phyloP scores from a whole-genome alignment of 1,140 invertebrate genomes.

The Drosophila triauraria region DNA sequence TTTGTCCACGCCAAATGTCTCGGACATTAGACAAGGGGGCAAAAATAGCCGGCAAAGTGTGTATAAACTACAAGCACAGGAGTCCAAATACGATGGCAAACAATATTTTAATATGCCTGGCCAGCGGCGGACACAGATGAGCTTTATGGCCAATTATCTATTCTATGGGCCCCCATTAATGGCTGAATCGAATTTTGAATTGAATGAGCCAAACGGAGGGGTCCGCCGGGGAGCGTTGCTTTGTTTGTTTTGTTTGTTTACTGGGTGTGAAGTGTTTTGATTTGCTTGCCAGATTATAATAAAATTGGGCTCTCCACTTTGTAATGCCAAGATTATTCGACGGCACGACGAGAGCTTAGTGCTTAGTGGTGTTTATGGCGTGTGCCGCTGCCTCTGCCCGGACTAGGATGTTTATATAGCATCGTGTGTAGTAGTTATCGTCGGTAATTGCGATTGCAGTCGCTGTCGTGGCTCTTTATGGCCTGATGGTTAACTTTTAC shows the following conservation, averaged over 20 bases:
- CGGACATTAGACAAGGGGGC: constrained; percentile 60
- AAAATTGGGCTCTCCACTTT: constrained; percentile 55
- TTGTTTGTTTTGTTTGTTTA: constrained; percentile 47
- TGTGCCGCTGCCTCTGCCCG: constrained; percentile 15
- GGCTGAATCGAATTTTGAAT: constrained; percentile 67
- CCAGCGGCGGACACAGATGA: constrained; percentile 68
- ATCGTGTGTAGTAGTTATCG: constrained; percentile 27
- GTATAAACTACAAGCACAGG: constrained; percentile 7
- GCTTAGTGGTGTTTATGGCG: constrained; percentile 44
- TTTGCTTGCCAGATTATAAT: constrained; percentile 59
- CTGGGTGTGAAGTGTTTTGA: constrained; percentile 64
- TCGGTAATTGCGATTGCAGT: constrained; percentile 59
- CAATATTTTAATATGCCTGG: constrained; percentile 76
- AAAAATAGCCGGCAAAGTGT: constrained; percentile 50
- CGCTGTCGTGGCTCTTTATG: constrained; percentile 51
- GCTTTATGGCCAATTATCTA: constrained; percentile 81
- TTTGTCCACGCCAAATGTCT: constrained; percentile 53
- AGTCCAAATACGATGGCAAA: constrained; percentile 35
- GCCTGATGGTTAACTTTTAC: constrained; percentile 47
- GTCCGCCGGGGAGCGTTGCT: neutral
- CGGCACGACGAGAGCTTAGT: constrained; percentile 49
- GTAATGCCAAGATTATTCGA: constrained; percentile 60
- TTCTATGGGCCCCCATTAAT: constrained; percentile 75
- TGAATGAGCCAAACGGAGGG: constrained; percentile 24
- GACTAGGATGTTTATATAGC: neutral